Evolutionary conservation across 2,888 invertebrate genomes (phyloP).

Genomic region (Subacronicta megacephala): DNA sequence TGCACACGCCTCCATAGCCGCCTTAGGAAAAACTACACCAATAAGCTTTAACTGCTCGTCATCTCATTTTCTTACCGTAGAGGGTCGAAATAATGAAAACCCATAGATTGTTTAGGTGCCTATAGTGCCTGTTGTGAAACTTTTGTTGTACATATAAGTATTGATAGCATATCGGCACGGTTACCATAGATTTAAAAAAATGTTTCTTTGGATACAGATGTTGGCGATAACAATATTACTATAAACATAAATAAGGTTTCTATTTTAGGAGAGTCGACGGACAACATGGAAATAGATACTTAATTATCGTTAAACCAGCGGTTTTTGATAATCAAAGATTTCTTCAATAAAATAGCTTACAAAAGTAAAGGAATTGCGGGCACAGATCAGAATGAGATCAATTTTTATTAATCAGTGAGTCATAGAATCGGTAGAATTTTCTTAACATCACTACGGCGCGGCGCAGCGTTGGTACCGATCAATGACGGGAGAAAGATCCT

Average conservation of each 20-base stretch:
- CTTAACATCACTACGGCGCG: constrained; percentile 26
- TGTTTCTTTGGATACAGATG: no score
- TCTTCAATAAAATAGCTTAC: not conserved
- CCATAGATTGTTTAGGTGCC: no score
- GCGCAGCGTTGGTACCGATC: constrained; percentile 38
- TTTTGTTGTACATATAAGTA: no score
- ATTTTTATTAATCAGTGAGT: constrained; percentile 39
- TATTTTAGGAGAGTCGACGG: no score
- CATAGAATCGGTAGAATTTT: constrained; percentile 39
- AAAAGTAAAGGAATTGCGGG: constrained; percentile 5
- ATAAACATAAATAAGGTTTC: no score
- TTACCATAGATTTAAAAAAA: no score
- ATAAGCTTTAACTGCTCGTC: constrained; percentile 21
- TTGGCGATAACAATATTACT: no score
- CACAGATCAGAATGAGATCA: constrained; percentile 24
- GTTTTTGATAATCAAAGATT: not conserved
- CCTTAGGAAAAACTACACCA: constrained; percentile 54
- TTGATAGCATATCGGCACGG: no score
- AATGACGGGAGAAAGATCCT: constrained; percentile 48
- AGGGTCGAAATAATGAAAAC: not conserved
- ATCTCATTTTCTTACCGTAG: constrained; percentile 25
- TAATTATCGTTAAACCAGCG: no score
- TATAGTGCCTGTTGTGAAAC: no score
- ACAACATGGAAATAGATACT: not conserved
- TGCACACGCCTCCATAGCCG: constrained; percentile 50